Conservation (phyloP, 30 jellyfish, hydroid and myxozoan genomes). For the Nemopilema nomurai region DNA sequence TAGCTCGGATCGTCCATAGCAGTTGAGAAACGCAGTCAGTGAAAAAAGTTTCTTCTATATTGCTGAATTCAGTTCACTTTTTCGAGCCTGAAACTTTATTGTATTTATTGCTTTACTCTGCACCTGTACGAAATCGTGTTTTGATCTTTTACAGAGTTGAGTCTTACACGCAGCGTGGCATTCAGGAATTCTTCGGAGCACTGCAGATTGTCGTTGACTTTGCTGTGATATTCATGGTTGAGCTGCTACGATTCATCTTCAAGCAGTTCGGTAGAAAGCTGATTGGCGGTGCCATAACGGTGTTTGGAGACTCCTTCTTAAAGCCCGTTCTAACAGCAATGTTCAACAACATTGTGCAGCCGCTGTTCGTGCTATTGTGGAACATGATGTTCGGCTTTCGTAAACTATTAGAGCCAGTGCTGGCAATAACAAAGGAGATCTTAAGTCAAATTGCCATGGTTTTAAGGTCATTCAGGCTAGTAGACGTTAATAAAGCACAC, state of each 20-base stretch:
- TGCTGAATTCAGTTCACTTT: no score
- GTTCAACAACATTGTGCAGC: constrained; percentile 65
- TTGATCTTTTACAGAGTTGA: constrained; percentile 46
- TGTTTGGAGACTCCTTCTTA: constrained; percentile 62
- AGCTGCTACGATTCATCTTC: constrained; percentile 51
- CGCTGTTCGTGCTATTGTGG: constrained; percentile 67
- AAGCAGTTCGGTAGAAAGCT: constrained; percentile 56
- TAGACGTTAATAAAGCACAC: constrained; percentile 13
- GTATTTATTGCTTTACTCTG: neutral
- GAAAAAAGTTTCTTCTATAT: no score
- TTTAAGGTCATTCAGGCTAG: constrained; percentile 60
- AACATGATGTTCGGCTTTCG: constrained; percentile 64
- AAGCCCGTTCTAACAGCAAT: constrained; percentile 68
- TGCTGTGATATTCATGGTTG: constrained; percentile 68
- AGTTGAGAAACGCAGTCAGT: no score
- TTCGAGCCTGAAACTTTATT: no score
- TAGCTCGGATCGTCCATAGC: no score
- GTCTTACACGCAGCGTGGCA: constrained; percentile 46
- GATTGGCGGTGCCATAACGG: constrained; percentile 64
- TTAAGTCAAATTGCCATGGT: constrained; percentile 57
- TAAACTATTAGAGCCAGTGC: constrained; percentile 52
- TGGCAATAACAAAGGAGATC: constrained; percentile 40
- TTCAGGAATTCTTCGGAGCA: constrained; percentile 78
- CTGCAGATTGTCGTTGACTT: constrained; percentile 63
- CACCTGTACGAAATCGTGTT: no score